Conservation (phyloP, 2,888 invertebrate genomes). For the Cordilura impudica region DNA sequence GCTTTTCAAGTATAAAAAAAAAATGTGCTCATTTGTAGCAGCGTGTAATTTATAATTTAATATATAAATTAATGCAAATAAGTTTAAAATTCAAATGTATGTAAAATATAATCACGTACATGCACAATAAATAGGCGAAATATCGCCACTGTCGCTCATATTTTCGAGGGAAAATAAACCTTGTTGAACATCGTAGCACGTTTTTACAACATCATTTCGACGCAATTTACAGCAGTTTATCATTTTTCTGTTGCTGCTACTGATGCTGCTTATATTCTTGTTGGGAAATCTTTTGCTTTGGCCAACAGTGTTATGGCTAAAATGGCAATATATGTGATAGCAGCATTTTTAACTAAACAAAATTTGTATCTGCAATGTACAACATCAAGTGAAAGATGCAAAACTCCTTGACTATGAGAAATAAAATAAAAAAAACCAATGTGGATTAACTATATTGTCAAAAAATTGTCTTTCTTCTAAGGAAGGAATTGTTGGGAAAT, state of each 20-base stretch:
- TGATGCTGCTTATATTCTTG: not conserved
- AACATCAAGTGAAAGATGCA: constrained; percentile 39
- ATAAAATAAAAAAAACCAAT: not conserved
- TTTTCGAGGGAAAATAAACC: constrained; percentile 25
- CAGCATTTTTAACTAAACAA: constrained; percentile 41
- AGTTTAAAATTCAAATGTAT: no score
- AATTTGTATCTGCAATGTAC: constrained; percentile 27
- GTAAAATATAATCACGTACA: not conserved
- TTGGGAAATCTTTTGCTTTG: no score
- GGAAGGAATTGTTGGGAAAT: constrained; percentile 48
- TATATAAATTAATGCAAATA: no score
- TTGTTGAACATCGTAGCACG: constrained; percentile 64
- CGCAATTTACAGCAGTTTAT: constrained; percentile 62
- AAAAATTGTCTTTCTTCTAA: constrained; percentile 65
- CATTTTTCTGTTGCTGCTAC: constrained; percentile 39
- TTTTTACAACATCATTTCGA: constrained; percentile 65
- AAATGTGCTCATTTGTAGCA: no score
- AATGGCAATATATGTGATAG: constrained; percentile 50
- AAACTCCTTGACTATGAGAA: constrained; percentile 6
- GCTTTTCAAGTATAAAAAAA: no score
- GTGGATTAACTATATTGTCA: constrained; percentile 64
- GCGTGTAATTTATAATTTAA: no score
- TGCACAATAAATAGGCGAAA: constrained; percentile 1
- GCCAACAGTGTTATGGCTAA: constrained; percentile 22
- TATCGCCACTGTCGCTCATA: constrained; percentile 16